Base-by-base conservation (phyloP, 1,140 invertebrate genomes). In the Lerema accius region DNA sequence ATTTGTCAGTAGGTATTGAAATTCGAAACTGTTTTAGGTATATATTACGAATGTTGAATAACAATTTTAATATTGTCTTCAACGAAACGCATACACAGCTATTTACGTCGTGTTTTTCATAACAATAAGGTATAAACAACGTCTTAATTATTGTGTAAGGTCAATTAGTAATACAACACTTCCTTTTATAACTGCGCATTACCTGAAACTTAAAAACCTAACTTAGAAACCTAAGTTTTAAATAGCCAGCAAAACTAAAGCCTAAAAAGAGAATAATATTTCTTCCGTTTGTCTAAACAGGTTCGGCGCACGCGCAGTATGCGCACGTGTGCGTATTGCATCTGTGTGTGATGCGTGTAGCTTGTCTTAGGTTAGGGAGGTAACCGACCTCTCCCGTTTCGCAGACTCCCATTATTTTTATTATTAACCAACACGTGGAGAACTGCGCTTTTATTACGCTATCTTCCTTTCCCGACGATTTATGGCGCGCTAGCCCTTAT, bases 311-410 rank as follows among this genome's bases (percentile, higher is more conserved):
- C 84, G 84, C 86, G 84, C 82, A 71, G 71, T 14, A 48, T 59
- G 49, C 66, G 65, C 49, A 45, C 81, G 83, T 81, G 67, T 64
- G 78, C 67, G 80, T 74, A 16, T 58, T 39, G 70, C 40, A 42
- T 80, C 83, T 86, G 78, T 82, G 82, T 56, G 84, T 78, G 76
- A 74, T 86, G 85, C 82, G 85, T 86, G 84, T 74, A 71, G 67
- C 81, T 89, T 90, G 87, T 87, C 87, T 90, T 90, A 90, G 87
- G 87, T 90, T 90, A 90, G 87, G 87, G 84, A 87, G 87, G 87
- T 90, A 84, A 90, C 70, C 81, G 87, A 89, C 84, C 87, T 82
- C 84, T 82, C 79, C 77, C 76, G 77, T 82, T 88, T 84, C 69
- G 77, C 78, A 82, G 76, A 79, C 80, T 78, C 78, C 73, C 78